phyloP scores from a whole-genome alignment of 2,113 vertebrate species.

The Callithrix jacchus region DNA sequence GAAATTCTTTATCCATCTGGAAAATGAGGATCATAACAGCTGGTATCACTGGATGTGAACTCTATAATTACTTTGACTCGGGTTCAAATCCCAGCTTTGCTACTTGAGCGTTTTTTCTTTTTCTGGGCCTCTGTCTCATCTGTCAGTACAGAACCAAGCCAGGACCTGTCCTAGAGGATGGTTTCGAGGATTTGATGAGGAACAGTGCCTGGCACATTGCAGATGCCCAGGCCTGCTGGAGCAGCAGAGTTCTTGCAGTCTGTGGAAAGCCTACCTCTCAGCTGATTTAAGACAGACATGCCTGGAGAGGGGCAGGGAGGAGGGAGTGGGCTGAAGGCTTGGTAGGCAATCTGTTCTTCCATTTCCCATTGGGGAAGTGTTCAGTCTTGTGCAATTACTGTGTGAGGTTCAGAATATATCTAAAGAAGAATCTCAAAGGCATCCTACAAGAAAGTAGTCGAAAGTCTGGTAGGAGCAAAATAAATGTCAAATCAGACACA shows the following conservation, averaged over 20 bases:
- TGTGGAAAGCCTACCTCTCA: neutral
- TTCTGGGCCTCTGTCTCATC: neutral
- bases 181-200: neutral
- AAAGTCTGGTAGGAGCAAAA: neutral
- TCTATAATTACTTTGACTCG: neutral
- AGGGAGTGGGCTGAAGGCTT: neutral
- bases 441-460: neutral
- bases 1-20: neutral
- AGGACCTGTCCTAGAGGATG: neutral
- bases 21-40: neutral
- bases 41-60: neutral
- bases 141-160: neutral
- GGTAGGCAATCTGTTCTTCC: neutral
- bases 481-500: neutral
- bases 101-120: neutral
- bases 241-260: accelerated
- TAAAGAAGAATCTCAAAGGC: neutral
- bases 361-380: neutral
- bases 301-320: neutral
- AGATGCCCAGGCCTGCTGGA: accelerated
- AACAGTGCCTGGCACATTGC: accelerated
- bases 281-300: neutral
- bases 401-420: neutral
- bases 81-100: neutral
- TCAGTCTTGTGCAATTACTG: neutral